Evolutionary conservation across 2,113 vertebrate genomes (phyloP).

Genomic region (Peromyscus polionotus): DNA sequence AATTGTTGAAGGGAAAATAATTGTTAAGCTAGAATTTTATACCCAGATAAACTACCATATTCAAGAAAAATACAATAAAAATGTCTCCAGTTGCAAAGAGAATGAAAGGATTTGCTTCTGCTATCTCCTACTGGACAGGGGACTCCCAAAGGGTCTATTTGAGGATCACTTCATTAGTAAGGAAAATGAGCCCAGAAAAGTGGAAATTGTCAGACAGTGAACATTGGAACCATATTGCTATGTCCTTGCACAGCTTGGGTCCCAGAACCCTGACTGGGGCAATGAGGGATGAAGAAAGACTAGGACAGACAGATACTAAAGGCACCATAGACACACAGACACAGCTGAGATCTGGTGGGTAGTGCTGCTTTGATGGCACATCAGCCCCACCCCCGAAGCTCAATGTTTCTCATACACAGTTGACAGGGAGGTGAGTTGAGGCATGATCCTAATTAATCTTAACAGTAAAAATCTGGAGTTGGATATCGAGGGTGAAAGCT

Average conservation of each 20-base stretch:
- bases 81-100: not conserved
- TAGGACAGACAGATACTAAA: not conserved
- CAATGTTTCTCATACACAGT: not conserved
- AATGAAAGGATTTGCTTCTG: not conserved
- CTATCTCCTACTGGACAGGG: not conserved
- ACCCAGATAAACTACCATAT: not conserved
- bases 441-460: too few relatives aligned
- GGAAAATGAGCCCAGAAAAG: not conserved
- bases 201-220: not conserved
- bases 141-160: not conserved
- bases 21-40: not conserved
- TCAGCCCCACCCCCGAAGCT: not conserved
- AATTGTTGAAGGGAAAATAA: not conserved
- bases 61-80: not conserved
- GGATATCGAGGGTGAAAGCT: too few relatives aligned
- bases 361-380: not conserved
- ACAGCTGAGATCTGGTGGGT: not conserved
- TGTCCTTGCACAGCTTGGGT: not conserved
- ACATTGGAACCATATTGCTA: not conserved
- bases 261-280: not conserved
- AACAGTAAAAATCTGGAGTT: too few relatives aligned
- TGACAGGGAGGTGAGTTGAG: not conserved
- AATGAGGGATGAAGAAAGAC: not conserved
- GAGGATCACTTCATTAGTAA: not conserved
- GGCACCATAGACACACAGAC: not conserved